Conservation (phyloP, 2,888 invertebrate genomes). For the Tryphoninae sp. region DNA sequence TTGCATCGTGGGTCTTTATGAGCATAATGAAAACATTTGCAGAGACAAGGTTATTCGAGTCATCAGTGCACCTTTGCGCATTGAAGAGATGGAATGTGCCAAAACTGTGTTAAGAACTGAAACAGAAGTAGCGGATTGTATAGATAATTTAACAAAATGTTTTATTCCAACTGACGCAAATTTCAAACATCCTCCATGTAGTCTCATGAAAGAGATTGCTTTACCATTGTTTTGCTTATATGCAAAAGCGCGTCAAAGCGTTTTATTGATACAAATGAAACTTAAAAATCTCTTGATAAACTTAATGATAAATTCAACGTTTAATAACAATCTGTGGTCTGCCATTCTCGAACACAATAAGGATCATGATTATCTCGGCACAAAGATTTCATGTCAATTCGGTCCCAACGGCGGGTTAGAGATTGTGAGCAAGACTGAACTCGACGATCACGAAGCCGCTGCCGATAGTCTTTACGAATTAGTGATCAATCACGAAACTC, state of each 20-base stretch:
- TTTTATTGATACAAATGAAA: constrained; percentile 69
- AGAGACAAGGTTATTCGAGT: constrained; percentile 78
- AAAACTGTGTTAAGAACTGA: constrained; percentile 68
- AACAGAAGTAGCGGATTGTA: constrained; percentile 74
- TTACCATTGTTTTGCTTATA: constrained; percentile 76
- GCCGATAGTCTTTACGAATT: constrained; percentile 78
- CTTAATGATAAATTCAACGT: constrained; percentile 68
- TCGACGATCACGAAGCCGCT: constrained; percentile 73
- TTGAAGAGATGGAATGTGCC: not conserved
- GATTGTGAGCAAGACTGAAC: constrained; percentile 68
- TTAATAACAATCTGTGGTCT: constrained; percentile 69
- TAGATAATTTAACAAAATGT: constrained; percentile 77
- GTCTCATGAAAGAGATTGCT: constrained; percentile 71
- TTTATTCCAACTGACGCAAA: constrained; percentile 76
- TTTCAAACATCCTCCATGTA: constrained; percentile 75
- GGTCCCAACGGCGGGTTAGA: constrained; percentile 74
- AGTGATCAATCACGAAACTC: constrained; percentile 70
- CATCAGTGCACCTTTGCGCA: constrained; percentile 75
- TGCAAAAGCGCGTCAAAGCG: constrained; percentile 69
- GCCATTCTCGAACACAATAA: constrained; percentile 70
- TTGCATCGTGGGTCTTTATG: constrained; percentile 83
- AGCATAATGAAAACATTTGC: constrained; percentile 81
- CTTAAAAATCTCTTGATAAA: constrained; percentile 70
- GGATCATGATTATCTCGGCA: constrained; percentile 71
- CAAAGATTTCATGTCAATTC: constrained; percentile 71